Conservation (phyloP, 2,113 vertebrate species). For the Papio anubis region DNA sequence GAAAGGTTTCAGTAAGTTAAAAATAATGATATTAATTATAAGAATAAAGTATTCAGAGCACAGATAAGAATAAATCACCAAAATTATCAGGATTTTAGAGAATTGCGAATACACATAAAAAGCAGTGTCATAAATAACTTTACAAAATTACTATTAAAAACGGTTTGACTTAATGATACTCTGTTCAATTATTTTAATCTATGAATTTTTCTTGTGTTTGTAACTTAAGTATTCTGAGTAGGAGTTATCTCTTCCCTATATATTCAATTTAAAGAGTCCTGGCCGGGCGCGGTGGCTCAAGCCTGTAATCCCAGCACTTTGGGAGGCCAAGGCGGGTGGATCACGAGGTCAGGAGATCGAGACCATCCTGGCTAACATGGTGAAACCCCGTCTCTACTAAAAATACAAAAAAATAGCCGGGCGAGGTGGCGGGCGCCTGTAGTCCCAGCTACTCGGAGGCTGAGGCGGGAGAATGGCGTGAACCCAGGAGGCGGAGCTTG, state of each 20-base stretch:
- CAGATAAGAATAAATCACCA: slow-evolving; percentile 30
- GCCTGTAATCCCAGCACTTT: too few species aligned
- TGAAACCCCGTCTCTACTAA: too few species aligned
- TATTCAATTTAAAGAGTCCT: background rate
- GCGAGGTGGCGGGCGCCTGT: too few species aligned
- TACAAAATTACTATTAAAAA: background rate
- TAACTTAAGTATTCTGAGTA: background rate
- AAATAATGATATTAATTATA: slow-evolving; percentile 30
- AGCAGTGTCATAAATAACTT: background rate
- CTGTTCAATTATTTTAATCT: background rate
- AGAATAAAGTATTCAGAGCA: background rate
- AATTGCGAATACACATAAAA: background rate
- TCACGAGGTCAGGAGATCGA: too few species aligned
- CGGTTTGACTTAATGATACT: background rate
- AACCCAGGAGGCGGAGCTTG: too few species aligned
- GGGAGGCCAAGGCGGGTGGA: too few species aligned
- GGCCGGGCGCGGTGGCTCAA: too few species aligned
- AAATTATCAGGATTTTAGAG: background rate
- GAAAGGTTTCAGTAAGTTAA: background rate
- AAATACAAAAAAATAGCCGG: too few species aligned
- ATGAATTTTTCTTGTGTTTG: background rate
- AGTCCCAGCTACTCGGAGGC: too few species aligned
- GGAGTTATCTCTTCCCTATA: background rate
- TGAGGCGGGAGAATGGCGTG: too few species aligned
- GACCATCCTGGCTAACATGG: too few species aligned